phyloP scores from a whole-genome alignment of 1,140 invertebrate species.

The Dolichoris vasculosae region DNA sequence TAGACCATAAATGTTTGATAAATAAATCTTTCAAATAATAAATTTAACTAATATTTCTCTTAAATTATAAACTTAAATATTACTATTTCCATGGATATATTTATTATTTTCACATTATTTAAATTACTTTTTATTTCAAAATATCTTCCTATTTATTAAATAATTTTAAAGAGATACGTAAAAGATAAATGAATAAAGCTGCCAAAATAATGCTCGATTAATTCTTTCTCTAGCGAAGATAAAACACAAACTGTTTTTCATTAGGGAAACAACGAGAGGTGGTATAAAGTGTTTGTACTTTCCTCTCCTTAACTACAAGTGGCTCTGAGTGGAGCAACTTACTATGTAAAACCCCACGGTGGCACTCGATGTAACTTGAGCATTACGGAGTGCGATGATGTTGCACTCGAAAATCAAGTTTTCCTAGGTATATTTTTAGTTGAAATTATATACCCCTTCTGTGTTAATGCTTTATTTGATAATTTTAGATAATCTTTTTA shows the following conservation, averaged over 20 bases:
- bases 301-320: background rate
- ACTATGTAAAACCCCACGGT: background rate
- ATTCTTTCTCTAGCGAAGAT: background rate
- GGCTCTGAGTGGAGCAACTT: background rate
- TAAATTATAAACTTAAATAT: too few relatives aligned
- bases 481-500: conserved; percentile 47
- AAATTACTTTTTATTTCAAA: background rate
- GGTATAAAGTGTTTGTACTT: background rate
- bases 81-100: background rate
- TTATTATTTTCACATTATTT: background rate
- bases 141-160: background rate
- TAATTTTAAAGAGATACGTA: background rate
- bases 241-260: background rate
- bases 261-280: background rate
- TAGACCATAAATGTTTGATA: too few relatives aligned
- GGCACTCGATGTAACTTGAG: conserved; percentile 42
- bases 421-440: conserved; percentile 39
- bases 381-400: conserved; percentile 21
- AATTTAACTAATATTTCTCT: too few relatives aligned
- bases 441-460: conserved; percentile 41
- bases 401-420: background rate
- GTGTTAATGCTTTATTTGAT: conserved; percentile 47
- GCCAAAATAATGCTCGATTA: background rate
- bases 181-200: background rate
- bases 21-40: too few relatives aligned